Evolutionary conservation across 2,888 invertebrate species (phyloP).

Genomic region (Sphinx pinastri): DNA sequence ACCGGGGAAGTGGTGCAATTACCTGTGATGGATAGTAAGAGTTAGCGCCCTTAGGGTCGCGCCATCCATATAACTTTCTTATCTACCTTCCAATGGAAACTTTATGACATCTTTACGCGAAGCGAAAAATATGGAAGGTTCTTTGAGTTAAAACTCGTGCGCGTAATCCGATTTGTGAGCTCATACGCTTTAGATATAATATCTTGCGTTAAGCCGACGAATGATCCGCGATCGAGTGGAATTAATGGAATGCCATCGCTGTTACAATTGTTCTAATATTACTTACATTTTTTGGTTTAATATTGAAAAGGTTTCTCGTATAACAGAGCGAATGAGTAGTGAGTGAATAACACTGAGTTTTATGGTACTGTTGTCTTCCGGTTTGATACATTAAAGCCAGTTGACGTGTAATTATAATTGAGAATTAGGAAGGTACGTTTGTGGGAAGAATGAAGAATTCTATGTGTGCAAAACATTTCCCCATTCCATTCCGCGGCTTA

Average conservation of each 20-base stretch:
- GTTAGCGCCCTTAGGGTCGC: slow-evolving; percentile 71
- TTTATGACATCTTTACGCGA: slow-evolving; percentile 77
- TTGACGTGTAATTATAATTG: too few species aligned
- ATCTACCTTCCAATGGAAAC: slow-evolving; percentile 72
- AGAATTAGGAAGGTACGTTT: too few species aligned
- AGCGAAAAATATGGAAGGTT: slow-evolving; percentile 75
- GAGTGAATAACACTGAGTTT: too few species aligned
- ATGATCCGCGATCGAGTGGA: background rate
- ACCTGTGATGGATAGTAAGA: slow-evolving; percentile 75
- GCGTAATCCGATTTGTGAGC: slow-evolving; percentile 55
- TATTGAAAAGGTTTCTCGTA: too few species aligned
- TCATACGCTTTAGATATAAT: slow-evolving; percentile 32
- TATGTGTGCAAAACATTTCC: too few species aligned
- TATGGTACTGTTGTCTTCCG: too few species aligned
- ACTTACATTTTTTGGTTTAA: too few species aligned
- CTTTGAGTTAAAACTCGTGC: slow-evolving; percentile 64
- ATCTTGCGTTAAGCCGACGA: slow-evolving; percentile 31
- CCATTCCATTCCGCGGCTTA: too few species aligned
- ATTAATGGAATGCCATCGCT: background rate
- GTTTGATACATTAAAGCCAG: too few species aligned
- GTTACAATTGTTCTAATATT: too few species aligned
- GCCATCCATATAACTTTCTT: slow-evolving; percentile 74
- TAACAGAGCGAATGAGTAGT: too few species aligned
- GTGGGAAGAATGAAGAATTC: too few species aligned
- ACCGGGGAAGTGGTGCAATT: slow-evolving; percentile 75